Evolutionary conservation across 1,140 invertebrate genomes (phyloP), one percentile per base, ranked within the genome.

Genomic region (Hypothenemus hampei): DNA sequence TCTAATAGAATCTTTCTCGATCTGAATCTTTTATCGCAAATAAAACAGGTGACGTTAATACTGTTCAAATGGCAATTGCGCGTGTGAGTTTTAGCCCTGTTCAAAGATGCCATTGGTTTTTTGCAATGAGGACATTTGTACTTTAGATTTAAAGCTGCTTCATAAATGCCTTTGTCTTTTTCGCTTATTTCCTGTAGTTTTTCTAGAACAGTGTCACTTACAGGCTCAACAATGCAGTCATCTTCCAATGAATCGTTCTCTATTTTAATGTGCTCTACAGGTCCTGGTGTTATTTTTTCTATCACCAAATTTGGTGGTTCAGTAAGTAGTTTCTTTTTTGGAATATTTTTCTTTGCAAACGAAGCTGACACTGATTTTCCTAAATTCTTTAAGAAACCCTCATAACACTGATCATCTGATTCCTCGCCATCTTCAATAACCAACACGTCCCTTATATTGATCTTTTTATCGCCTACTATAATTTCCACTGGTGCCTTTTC

Each of bases 361-460:
- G 44, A 26, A 13, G 61, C 63, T 15, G 33, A 43, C 8, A 64
- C 44, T 18, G 33, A 39, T 41, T 24, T 60, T 2, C 63, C 63
- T 8, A 64, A 50, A 61, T 64, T 64, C 4, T 57, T 56, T 22
- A 64, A 54, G 54, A 64, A 64, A 5, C 60, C 60, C 4, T 60
- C 51, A 41, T 36, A 48, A 3, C 13, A 31, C 3, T 8, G 5
- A 16, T 23, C 26, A 7, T 58, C 26, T 24, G 57, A 23, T 5
- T 58, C 26, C 2, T 43, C 18, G 13, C 50, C 53, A 46, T 63
- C 60, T 57, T 63, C 60, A 20, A 62, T 35, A 29, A 64, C 54
- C 7, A 62, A 20, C 19, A 62, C 13, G 24, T 64, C 55, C 29
- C 55, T 60, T 8, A 64, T 29, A 45, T 57, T 51, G 39, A 44